These are phyloP conservation scores for Thumatha senex DNA, from an alignment of 2,888 invertebrate genomes.

Conservation along the genomic window DNA sequence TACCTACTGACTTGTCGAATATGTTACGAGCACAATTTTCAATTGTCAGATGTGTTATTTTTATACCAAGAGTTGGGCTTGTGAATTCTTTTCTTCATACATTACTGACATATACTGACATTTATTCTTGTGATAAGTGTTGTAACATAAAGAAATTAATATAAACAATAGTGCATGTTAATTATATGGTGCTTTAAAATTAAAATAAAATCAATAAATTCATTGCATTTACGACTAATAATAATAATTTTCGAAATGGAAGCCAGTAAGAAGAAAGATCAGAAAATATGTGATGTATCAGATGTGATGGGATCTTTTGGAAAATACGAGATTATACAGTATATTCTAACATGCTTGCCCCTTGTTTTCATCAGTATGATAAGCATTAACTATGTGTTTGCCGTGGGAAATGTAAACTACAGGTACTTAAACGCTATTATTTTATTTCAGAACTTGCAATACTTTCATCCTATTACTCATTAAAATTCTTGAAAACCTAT, in stretches of 20 bases:
- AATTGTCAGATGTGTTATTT: too few relatives aligned
- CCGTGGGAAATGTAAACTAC: conserved; percentile 60
- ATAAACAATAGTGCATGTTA: too few relatives aligned
- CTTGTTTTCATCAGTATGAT: conserved; percentile 57
- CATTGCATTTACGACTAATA: not conserved
- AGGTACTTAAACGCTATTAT: conserved; percentile 39
- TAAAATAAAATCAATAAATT: not conserved
- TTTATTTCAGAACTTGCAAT: not conserved
- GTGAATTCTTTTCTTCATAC: too few relatives aligned
- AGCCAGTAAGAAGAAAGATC: conserved; percentile 7
- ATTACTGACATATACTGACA: too few relatives aligned
- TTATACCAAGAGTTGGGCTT: too few relatives aligned
- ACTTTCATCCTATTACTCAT: too few relatives aligned
- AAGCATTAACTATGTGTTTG: conserved; percentile 66
- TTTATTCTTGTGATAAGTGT: too few relatives aligned
- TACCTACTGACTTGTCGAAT: too few relatives aligned
- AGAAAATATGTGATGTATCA: conserved; percentile 41
- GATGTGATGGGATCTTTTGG: conserved; percentile 66
- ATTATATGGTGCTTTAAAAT: not conserved
- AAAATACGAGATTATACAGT: conserved; percentile 66
- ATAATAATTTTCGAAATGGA: not conserved
- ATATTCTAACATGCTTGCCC: conserved; percentile 50
- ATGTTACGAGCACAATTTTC: too few relatives aligned
- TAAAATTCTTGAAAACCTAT: too few relatives aligned
- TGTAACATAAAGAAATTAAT: too few relatives aligned